These are phyloP conservation scores for Heliangelus exortis DNA, from an alignment of 2,797 vertebrate species.

Conservation along the genomic window DNA sequence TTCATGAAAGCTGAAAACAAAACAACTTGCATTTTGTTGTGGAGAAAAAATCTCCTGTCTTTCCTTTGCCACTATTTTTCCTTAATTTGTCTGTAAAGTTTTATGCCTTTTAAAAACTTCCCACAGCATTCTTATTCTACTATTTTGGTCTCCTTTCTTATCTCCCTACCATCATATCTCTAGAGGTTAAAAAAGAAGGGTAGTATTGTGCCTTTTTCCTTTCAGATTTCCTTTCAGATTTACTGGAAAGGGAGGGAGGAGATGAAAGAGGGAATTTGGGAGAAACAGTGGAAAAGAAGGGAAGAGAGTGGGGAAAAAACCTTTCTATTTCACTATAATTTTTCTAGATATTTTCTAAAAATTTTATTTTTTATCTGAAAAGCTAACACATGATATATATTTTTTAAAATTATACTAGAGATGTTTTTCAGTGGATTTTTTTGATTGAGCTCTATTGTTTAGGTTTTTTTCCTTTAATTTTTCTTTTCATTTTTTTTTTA, in stretches of 20 bases:
- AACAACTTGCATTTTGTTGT: background rate
- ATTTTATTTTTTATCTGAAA: background rate
- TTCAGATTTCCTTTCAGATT: background rate
- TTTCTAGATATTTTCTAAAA: background rate
- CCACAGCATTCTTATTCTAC: background rate
- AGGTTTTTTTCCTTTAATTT: background rate
- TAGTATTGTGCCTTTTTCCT: background rate
- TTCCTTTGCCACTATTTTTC: background rate
- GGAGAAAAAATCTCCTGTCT: background rate
- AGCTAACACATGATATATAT: fast-evolving
- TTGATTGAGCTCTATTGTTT: background rate
- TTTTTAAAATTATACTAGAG: background rate
- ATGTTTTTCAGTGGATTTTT: background rate
- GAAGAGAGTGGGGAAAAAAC: background rate
- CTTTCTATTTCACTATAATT: background rate
- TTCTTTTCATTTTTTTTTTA: background rate
- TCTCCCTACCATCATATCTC: background rate
- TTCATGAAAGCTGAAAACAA: background rate
- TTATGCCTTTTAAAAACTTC: background rate
- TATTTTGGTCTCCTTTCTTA: background rate
- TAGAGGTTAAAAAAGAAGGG: background rate
- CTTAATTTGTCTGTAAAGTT: background rate
- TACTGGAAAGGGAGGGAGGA: background rate
- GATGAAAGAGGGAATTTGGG: background rate
- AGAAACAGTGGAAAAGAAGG: background rate